These are phyloP conservation scores for Neoarius graeffei DNA, from an alignment of 2,113 vertebrate genomes.

Conservation along the genomic window DNA sequence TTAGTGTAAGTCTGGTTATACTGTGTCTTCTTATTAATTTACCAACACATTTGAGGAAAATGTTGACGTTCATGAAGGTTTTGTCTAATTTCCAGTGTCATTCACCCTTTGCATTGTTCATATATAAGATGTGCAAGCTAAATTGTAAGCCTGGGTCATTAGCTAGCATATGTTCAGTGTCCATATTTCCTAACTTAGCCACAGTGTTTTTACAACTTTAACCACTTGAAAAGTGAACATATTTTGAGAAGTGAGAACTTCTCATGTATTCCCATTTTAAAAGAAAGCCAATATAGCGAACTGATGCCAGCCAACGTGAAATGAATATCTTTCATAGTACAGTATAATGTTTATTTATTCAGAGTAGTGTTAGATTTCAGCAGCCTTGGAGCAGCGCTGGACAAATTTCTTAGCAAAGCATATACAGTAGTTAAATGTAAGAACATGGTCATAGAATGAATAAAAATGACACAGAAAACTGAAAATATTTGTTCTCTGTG, in stretches of 20 bases:
- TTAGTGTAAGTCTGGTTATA: background rate
- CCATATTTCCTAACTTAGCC: background rate
- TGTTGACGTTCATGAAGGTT: background rate
- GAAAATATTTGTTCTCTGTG: background rate
- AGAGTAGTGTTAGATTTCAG: background rate
- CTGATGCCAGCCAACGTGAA: background rate
- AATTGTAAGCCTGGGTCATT: background rate
- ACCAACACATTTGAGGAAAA: background rate
- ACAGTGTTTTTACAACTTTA: background rate
- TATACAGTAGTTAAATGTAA: background rate
- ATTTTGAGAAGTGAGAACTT: conserved; percentile 18
- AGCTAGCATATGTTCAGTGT: background rate
- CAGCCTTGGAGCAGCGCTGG: background rate
- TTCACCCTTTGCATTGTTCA: background rate
- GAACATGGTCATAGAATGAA: background rate
- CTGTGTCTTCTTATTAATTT: background rate
- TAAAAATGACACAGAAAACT: conserved; percentile 1
- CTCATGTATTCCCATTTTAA: background rate
- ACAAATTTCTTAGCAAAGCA: background rate
- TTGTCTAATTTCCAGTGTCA: background rate
- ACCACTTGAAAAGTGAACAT: conserved; percentile 2
- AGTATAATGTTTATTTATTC: conserved; percentile 13
- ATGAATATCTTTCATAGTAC: background rate
- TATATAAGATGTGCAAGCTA: background rate
- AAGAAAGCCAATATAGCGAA: background rate